Conservation (phyloP, 2,113 vertebrate species). For the Cisticola juncidis region DNA sequence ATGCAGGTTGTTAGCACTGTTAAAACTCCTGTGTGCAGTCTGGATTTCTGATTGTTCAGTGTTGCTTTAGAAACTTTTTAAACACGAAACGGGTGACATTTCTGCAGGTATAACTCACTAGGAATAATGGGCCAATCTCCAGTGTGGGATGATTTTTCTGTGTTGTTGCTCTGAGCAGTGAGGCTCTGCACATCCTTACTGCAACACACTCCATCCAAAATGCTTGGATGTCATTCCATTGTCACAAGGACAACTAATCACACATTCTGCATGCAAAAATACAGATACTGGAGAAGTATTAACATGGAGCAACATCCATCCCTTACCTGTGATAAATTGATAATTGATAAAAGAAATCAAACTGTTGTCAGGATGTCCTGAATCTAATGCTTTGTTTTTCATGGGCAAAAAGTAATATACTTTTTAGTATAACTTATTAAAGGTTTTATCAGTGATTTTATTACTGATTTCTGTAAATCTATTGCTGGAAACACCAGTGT, state of each 20-base stretch:
- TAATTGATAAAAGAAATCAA: neutral
- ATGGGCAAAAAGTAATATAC: neutral
- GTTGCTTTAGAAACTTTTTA: neutral
- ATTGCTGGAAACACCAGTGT: neutral
- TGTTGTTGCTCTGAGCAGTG: neutral
- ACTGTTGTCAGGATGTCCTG: neutral
- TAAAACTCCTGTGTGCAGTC: neutral
- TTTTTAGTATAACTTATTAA: neutral
- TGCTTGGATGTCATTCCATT: neutral
- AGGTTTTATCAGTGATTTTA: neutral
- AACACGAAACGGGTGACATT: neutral
- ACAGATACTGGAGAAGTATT: neutral
- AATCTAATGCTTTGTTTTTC: neutral
- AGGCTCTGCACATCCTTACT: neutral
- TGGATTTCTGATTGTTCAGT: neutral
- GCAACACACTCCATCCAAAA: neutral
- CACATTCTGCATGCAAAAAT: neutral
- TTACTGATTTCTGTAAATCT: neutral
- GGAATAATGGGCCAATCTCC: neutral
- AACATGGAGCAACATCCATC: neutral
- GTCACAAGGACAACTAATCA: neutral
- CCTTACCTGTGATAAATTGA: neutral
- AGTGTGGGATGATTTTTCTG: neutral
- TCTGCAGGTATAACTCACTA: neutral
- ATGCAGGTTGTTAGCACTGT: neutral